phyloP scores from a whole-genome alignment of 2,113 vertebrate genomes.

The Erythrolamprus reginae region DNA sequence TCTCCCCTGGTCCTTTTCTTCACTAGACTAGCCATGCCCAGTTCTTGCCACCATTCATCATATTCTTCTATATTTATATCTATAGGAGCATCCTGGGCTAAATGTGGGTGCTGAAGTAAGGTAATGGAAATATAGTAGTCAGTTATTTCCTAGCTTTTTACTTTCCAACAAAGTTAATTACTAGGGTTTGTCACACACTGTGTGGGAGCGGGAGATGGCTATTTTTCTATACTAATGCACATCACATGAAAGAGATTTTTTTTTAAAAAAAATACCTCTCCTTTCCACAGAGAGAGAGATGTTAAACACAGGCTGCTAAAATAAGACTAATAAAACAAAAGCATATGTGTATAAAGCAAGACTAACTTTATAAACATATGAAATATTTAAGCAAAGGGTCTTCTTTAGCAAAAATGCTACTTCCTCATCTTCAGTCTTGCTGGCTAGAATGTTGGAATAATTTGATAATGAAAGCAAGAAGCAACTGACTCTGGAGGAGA shows the following conservation, averaged over 20 bases:
- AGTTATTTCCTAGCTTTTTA: neutral
- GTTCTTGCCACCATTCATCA: too few relatives aligned
- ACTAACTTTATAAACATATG: neutral
- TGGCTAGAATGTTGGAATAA: neutral
- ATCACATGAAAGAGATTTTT: neutral
- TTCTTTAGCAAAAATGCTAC: neutral
- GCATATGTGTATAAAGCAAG: too few relatives aligned
- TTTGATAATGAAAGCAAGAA: neutral
- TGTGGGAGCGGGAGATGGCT: neutral
- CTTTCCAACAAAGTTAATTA: neutral
- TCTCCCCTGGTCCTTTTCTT: too few relatives aligned
- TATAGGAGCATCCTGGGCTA: neutral
- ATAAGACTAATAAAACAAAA: neutral
- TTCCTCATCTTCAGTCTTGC: neutral
- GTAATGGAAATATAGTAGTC: neutral
- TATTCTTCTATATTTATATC: neutral
- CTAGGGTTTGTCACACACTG: neutral
- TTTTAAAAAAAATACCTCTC: neutral
- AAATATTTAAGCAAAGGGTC: neutral
- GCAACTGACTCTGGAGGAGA: neutral
- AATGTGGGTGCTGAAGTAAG: neutral
- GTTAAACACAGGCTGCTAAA: neutral
- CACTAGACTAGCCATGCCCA: too few relatives aligned
- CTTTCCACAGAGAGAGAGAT: neutral
- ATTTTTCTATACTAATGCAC: neutral